Conservation (phyloP, 2,797 vertebrate species). For the Australoheros facetus region DNA sequence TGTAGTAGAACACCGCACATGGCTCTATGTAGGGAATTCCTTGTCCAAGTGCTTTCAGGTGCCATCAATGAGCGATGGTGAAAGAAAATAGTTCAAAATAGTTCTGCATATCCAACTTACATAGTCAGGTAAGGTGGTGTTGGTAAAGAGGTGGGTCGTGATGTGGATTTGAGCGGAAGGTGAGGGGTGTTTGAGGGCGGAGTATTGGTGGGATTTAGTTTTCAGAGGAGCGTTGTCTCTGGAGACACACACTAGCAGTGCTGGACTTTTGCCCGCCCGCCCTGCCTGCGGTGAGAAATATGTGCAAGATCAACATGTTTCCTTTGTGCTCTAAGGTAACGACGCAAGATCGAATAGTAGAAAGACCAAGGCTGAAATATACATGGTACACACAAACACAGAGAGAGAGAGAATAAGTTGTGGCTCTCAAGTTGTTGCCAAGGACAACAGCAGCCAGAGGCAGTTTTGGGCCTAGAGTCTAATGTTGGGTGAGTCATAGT, state of each 20-base stretch:
- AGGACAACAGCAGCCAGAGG: slow-evolving; percentile 56
- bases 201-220: slow-evolving; percentile 28
- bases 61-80: slow-evolving; percentile 61
- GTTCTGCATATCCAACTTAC: slow-evolving; percentile 36
- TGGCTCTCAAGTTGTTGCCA: slow-evolving; percentile 67
- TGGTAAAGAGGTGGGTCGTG: neutral
- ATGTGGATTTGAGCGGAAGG: slow-evolving; percentile 18
- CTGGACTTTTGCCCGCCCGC: slow-evolving; percentile 8
- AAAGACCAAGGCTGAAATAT: slow-evolving; percentile 22
- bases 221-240: slow-evolving; percentile 38
- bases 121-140: slow-evolving; percentile 1
- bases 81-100: slow-evolving; percentile 9
- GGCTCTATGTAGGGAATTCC: slow-evolving; percentile 21
- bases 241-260: slow-evolving; percentile 27
- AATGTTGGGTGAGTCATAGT: slow-evolving; percentile 50
- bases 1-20: neutral
- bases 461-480: slow-evolving; percentile 56
- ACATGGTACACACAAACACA: neutral
- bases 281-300: slow-evolving; percentile 26
- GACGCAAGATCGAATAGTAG: slow-evolving; percentile 26
- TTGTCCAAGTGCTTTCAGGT: slow-evolving; percentile 76
- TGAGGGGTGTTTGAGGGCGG: neutral
- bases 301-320: slow-evolving; percentile 54
- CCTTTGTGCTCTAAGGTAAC: slow-evolving; percentile 12
- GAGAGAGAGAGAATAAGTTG: neutral